phyloP scores from a whole-genome alignment of 2,113 vertebrate genomes.

The Acinonyx jubatus region DNA sequence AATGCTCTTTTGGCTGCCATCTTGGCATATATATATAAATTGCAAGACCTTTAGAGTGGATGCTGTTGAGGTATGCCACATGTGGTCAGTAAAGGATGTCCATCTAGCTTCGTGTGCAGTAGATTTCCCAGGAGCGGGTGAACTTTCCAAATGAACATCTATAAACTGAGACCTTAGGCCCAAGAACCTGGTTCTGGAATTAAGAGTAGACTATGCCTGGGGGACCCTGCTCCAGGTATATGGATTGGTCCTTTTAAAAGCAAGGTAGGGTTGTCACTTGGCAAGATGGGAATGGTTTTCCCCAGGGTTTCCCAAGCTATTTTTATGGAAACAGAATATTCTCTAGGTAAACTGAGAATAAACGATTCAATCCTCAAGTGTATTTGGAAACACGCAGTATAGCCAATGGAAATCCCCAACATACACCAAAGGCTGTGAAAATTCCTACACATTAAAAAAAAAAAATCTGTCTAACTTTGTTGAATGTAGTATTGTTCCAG shows the following conservation, averaged over 20 bases:
- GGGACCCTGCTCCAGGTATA: background rate
- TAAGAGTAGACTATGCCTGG: background rate
- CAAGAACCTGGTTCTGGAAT: background rate
- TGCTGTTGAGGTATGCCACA: accelerated
- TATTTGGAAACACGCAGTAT: background rate
- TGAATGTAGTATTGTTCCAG: background rate
- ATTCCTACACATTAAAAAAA: background rate
- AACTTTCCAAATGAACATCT: background rate
- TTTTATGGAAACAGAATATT: background rate
- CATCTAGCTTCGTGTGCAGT: background rate
- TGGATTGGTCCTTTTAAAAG: background rate
- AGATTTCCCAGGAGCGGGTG: background rate
- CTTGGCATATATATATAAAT: too few species aligned
- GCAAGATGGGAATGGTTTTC: background rate
- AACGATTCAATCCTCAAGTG: background rate
- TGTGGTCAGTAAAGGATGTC: background rate
- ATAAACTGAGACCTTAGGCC: background rate
- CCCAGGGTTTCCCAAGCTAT: background rate
- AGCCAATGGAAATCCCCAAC: background rate
- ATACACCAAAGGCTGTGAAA: background rate
- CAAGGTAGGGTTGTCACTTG: background rate
- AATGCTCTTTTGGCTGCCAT: background rate
- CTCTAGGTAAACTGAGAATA: background rate
- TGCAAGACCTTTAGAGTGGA: background rate
- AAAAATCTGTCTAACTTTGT: background rate